Evolutionary conservation across 2,888 invertebrate genomes (phyloP).

Genomic region (Ctenicera cuprea): DNA sequence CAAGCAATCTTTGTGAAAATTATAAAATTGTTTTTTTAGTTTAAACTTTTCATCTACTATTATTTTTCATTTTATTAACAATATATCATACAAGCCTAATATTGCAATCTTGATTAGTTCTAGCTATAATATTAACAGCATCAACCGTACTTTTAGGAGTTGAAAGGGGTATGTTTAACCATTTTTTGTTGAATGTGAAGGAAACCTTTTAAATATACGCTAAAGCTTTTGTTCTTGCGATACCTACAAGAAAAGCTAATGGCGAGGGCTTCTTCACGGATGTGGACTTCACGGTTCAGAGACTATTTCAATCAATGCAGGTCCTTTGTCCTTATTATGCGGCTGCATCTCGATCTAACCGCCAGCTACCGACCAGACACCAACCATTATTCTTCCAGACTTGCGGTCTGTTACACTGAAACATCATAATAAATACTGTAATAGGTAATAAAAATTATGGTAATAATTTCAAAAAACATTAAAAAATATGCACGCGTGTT

Average conservation of each 20-base stretch:
- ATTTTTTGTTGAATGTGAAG: conserved; percentile 24
- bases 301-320: conserved; percentile 60
- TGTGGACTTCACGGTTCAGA: conserved; percentile 58
- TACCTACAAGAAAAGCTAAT: conserved; percentile 44
- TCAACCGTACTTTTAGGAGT: conserved; percentile 6
- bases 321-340: conserved; percentile 56
- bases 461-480: not conserved
- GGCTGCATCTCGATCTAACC: conserved; percentile 49
- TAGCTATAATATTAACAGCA: not conserved
- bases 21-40: too few species aligned
- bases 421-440: conserved; percentile 6
- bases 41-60: too few species aligned
- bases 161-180: conserved; percentile 11
- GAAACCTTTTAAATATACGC: conserved; percentile 36
- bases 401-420: conserved; percentile 33
- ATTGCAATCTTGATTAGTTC: not conserved
- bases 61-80: too few species aligned
- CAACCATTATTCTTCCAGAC: conserved; percentile 31
- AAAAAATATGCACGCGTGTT: too few species aligned
- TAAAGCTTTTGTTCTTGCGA: conserved; percentile 39
- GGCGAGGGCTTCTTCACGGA: conserved; percentile 52
- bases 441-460: conserved; percentile 5
- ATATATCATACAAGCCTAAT: too few species aligned
- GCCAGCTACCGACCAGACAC: conserved; percentile 40
- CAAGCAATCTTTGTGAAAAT: too few species aligned